Evolutionary conservation across 2,888 invertebrate genomes (phyloP).

Genomic region (Teleiodes luculella): DNA sequence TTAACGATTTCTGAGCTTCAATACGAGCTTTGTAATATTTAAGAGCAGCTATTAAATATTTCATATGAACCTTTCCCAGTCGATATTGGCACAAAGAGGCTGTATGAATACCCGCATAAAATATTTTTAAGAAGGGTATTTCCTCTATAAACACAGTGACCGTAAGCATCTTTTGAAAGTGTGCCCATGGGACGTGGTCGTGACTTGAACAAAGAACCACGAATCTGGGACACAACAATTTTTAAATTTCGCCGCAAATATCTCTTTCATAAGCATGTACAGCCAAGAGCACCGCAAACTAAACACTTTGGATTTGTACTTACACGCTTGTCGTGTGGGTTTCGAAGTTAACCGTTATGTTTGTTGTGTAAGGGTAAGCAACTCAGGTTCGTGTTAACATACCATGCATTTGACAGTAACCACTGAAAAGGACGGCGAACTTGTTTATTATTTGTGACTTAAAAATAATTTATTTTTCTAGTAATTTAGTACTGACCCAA

Average conservation of each 20-base stretch:
- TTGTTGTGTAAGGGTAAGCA: too few species aligned
- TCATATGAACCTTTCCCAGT: background rate
- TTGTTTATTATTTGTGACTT: too few species aligned
- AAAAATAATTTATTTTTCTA: too few species aligned
- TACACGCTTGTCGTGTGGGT: too few species aligned
- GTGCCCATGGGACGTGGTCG: conserved; percentile 45
- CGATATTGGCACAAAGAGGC: background rate
- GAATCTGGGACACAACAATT: conserved; percentile 53
- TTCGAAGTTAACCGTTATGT: too few species aligned
- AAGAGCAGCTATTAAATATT: background rate
- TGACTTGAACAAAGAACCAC: conserved; percentile 56
- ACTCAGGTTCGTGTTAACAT: too few species aligned
- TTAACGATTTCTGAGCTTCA: too few species aligned
- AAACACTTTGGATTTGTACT: too few species aligned
- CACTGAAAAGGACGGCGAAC: too few species aligned
- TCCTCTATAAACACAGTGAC: conserved; percentile 22
- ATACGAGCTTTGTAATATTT: background rate
- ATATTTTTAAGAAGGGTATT: conserved; percentile 16
- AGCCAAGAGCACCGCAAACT: conserved; percentile 14
- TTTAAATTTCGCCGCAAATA: conserved; percentile 35
- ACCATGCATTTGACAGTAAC: too few species aligned
- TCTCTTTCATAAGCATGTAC: conserved; percentile 16
- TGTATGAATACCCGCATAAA: conserved; percentile 3
- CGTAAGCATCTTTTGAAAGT: conserved; percentile 27
- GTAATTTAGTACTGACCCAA: too few species aligned